A percentile compares a stretch with the other conserved stretches of the same genome.
Evolutionary conservation across 2,113 vertebrate genomes (phyloP).

Genomic region (Heterotilapia buettikoferi): DNA sequence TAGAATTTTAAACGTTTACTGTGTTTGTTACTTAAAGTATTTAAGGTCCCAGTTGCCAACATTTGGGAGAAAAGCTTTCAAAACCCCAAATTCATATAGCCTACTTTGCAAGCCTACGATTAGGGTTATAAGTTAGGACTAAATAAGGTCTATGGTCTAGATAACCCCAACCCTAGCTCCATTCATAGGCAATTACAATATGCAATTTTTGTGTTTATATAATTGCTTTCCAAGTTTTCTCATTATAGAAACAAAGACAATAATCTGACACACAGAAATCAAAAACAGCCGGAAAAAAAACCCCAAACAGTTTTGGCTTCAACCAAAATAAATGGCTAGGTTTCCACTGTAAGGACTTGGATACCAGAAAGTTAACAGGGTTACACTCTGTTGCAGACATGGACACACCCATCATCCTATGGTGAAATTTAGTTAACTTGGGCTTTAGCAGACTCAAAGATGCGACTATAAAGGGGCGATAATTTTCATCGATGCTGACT

Average conservation of each 20-base stretch:
- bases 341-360: background rate
- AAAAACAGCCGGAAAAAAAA: accelerated
- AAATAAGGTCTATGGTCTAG: background rate
- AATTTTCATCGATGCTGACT: background rate
- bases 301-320: background rate
- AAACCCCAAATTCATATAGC: background rate
- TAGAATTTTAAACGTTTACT: background rate
- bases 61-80: background rate
- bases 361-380: background rate
- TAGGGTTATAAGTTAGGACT: background rate
- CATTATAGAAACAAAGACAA: background rate
- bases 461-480: background rate
- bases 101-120: accelerated
- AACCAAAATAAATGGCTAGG: accelerated
- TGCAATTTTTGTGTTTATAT: background rate
- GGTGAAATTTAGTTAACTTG: background rate
- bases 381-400: background rate
- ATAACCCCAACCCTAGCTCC: background rate
- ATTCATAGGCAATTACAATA: background rate
- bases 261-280: background rate
- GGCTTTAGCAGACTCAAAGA: background rate
- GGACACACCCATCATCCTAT: background rate
- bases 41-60: too few relatives aligned
- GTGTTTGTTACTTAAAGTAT: background rate
- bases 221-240: background rate